A percentile compares a stretch with the other conserved stretches of the same genome.
phyloP scores from a whole-genome alignment of 2,888 invertebrate genomes.

The Anorthoa munda region DNA sequence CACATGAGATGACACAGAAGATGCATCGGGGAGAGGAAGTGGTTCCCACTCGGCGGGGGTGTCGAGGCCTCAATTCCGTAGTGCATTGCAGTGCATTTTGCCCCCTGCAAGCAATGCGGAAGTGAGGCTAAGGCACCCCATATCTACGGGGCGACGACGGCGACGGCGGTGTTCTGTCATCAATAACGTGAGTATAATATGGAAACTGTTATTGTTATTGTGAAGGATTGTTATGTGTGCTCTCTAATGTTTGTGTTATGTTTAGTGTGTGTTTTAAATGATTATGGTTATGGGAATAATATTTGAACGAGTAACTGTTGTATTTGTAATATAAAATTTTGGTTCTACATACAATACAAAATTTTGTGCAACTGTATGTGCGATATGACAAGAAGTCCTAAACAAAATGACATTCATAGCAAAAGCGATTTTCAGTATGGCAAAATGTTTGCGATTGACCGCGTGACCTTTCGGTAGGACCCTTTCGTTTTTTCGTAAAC shows the following conservation, averaged over 20 bases:
- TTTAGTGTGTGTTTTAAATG: conserved; percentile 13
- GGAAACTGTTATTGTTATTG: conserved; percentile 26
- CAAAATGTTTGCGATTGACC: too few relatives aligned
- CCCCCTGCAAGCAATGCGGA: conserved; percentile 98
- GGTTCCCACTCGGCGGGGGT: conserved; percentile 78
- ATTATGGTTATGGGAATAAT: conserved; percentile 12
- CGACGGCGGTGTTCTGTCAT: conserved; percentile 50
- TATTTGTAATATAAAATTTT: background rate
- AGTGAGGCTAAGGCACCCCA: conserved; percentile 93
- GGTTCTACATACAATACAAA: background rate
- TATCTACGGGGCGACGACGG: conserved; percentile 72
- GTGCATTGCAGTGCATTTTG: conserved; percentile 98
- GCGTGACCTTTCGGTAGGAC: too few relatives aligned
- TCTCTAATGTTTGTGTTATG: conserved; percentile 16
- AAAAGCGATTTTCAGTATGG: too few relatives aligned
- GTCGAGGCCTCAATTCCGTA: conserved; percentile 97
- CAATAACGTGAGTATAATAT: conserved; percentile 51
- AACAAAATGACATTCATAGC: too few relatives aligned
- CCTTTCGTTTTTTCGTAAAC: too few relatives aligned
- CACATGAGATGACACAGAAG: conserved; percentile 62
- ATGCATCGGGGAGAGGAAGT: conserved; percentile 60
- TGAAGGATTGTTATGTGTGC: conserved; percentile 24
- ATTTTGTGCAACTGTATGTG: background rate
- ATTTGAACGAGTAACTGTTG: background rate
- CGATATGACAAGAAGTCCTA: too few relatives aligned